Conservation (phyloP, 2,888 invertebrate species). For the Mimumesa dahlbomi region DNA sequence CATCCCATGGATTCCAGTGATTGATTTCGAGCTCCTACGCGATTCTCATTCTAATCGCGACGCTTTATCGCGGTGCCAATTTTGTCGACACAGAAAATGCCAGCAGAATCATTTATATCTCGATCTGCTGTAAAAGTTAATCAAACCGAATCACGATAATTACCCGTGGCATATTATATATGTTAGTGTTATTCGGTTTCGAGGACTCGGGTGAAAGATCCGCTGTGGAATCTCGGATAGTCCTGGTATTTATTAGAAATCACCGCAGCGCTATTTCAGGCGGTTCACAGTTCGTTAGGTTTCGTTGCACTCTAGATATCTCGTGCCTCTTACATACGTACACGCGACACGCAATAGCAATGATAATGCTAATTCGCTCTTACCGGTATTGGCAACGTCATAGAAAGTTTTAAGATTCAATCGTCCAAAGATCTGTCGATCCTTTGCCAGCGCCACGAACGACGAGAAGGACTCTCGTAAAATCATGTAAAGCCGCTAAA, state of each 20-base stretch:
- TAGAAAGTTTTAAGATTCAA: neutral
- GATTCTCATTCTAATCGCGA: no score
- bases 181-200: conserved; percentile 1
- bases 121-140: neutral
- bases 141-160: neutral
- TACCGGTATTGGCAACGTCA: neutral
- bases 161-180: neutral
- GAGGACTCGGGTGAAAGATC: conserved; percentile 17
- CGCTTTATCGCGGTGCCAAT: no score
- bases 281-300: conserved; percentile 74
- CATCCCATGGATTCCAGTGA: no score
- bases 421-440: no score
- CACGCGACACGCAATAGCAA: conserved; percentile 51
- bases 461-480: neutral
- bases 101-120: no score
- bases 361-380: conserved; percentile 18
- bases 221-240: conserved; percentile 4
- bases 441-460: neutral
- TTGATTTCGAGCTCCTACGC: no score
- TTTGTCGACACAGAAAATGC: no score
- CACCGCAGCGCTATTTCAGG: conserved; percentile 24
- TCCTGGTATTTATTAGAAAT: conserved; percentile 66
- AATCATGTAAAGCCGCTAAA: no score
- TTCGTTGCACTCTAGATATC: conserved; percentile 74
- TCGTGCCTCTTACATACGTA: conserved; percentile 44